Evolutionary conservation across 2,113 vertebrate species (phyloP).

Genomic region (Alectura lathami): DNA sequence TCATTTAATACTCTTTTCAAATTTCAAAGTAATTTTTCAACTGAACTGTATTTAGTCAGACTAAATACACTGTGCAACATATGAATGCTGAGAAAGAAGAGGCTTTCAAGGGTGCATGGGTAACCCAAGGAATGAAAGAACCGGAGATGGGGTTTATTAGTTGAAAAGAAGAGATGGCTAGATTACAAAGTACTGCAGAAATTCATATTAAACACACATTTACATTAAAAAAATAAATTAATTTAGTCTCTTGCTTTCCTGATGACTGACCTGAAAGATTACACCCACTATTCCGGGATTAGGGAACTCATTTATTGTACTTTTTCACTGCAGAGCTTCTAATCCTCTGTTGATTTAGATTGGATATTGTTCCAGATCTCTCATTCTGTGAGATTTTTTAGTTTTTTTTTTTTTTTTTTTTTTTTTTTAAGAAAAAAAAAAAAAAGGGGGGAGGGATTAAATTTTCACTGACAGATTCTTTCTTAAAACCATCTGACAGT

Average conservation of each 20-base stretch:
- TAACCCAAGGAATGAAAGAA: background rate
- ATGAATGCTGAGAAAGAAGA: background rate
- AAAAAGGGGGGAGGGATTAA: background rate
- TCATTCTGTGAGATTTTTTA: background rate
- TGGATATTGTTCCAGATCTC: background rate
- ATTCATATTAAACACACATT: background rate
- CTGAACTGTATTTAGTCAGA: background rate
- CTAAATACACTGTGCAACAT: accelerated
- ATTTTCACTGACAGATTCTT: constrained; percentile 6
- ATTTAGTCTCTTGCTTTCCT: background rate
- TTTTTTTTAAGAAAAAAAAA: too few species aligned
- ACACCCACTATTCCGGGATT: background rate
- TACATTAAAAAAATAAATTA: background rate
- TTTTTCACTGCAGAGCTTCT: background rate
- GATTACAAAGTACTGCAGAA: background rate
- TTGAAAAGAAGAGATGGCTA: background rate
- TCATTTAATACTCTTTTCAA: background rate
- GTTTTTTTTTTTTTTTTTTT: background rate
- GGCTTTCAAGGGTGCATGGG: background rate
- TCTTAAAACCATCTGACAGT: background rate
- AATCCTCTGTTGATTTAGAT: constrained; percentile 10
- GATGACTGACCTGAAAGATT: constrained; percentile 1
- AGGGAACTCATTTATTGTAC: constrained; percentile 15
- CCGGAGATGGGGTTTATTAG: background rate
- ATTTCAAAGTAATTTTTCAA: background rate